phyloP scores from a whole-genome alignment of 1,140 invertebrate species.

The Drosophila sechellia region DNA sequence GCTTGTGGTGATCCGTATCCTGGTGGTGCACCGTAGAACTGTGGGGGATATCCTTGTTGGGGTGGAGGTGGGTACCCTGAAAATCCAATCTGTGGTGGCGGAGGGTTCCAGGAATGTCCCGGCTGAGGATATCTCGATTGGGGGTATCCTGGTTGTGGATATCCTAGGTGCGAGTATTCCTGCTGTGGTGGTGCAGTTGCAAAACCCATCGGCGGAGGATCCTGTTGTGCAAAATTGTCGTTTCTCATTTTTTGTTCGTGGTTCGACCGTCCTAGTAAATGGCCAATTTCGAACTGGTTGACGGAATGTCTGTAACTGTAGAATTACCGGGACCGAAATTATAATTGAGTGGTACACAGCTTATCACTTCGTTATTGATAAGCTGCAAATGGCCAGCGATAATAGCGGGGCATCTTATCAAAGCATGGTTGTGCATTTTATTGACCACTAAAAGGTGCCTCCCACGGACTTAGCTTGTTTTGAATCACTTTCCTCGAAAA shows the following conservation, averaged over 20 bases:
- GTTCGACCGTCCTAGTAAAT: neutral
- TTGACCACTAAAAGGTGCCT: too few species aligned
- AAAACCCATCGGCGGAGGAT: slow-evolving; percentile 13
- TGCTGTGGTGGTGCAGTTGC: slow-evolving; percentile 13
- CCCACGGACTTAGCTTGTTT: neutral
- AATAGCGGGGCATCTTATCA: slow-evolving; percentile 17
- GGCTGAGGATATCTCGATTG: slow-evolving; percentile 31
- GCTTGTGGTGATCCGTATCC: slow-evolving; percentile 5
- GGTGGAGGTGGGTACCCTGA: slow-evolving; percentile 4
- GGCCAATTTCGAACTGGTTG: slow-evolving; percentile 17
- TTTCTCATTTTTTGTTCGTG: slow-evolving; percentile 10
- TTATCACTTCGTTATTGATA: slow-evolving; percentile 32
- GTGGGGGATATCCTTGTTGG: slow-evolving; percentile 28
- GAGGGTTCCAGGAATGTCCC: slow-evolving; percentile 8
- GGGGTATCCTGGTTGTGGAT: slow-evolving; percentile 23
- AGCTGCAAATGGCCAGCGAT: slow-evolving; percentile 20
- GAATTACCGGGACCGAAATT: slow-evolving; percentile 3
- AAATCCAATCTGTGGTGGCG: slow-evolving; percentile 12
- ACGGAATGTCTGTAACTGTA: slow-evolving; percentile 2
- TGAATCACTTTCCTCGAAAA: neutral
- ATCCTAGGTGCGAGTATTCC: neutral
- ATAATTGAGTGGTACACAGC: slow-evolving; percentile 3
- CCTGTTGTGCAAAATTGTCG: slow-evolving; percentile 2
- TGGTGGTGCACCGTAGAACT: slow-evolving; percentile 29
- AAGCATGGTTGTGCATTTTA: neutral